These are phyloP conservation scores for Imbricaverruca yamaguchii DNA, from an alignment of 2,888 invertebrate genomes.

Conservation along the genomic window DNA sequence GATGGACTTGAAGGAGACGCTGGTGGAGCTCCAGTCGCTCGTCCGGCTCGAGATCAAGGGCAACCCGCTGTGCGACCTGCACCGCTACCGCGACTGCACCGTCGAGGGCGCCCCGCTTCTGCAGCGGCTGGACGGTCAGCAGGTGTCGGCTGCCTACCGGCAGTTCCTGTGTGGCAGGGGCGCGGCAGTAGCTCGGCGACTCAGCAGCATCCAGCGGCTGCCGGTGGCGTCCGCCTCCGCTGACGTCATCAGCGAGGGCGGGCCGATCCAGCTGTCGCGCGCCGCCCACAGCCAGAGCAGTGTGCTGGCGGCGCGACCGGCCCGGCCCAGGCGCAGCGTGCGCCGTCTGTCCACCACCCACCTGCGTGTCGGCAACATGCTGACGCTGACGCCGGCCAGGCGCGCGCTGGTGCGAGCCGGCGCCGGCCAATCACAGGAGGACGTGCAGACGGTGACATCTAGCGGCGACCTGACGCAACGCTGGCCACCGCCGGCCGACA, in stretches of 20 bases:
- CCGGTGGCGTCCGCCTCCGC: background rate
- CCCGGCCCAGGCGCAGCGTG: background rate
- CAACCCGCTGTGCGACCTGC: background rate
- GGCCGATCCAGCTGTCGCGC: background rate
- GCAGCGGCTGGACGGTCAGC: background rate
- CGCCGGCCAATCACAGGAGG: background rate
- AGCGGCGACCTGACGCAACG: background rate
- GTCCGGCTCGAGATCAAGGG: background rate
- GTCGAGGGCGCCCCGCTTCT: background rate
- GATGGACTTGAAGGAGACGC: background rate
- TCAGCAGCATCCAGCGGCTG: background rate
- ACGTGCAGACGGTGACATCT: background rate
- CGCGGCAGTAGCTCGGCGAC: background rate
- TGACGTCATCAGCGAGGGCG: background rate
- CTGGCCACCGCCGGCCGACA: no score
- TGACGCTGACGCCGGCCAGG: background rate
- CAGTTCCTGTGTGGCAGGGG: background rate
- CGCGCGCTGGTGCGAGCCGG: background rate
- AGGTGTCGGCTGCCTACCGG: background rate
- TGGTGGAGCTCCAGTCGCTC: background rate
- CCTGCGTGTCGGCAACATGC: slow-evolving; percentile 3
- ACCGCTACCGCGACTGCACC: background rate
- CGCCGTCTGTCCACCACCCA: background rate
- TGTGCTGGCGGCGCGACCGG: background rate
- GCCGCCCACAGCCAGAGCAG: background rate